Base-by-base conservation (phyloP, 2,888 invertebrate species). In the Melanchra persicariae region DNA sequence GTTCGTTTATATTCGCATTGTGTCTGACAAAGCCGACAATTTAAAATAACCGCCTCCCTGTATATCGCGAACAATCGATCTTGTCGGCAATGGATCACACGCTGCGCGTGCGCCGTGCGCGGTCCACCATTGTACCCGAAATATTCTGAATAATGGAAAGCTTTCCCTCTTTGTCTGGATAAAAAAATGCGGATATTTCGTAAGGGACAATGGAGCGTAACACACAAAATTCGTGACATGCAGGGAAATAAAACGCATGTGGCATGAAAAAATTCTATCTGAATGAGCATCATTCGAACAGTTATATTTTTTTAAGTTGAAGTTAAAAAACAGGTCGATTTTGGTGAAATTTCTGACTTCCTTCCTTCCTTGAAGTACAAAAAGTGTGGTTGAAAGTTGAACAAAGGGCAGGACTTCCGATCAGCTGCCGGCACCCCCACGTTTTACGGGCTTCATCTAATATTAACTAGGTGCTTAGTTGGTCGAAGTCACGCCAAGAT, bases 391-490 rank as follows among this genome's bases (percentile, higher is more conserved):
- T 89, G 88, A 89, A 90, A 89, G 89, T 88, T 80, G 91, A 94
- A 95, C 95, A 96, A 95, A 95, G 93, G 95, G 91, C 94, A 92
- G 91, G 91, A 96, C 95, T 96, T 96, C 96, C 95, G 94, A 96
- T 96, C 96, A 96, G 96, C 96, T 96, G 96, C 92, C 93, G 88
- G 90, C 93, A 89, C 94, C 94, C 94, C 91, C 89, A 88, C 87
- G 88, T 92, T 93, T 94, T 92, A 91, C 89, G 90, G 95, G 95
- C 94, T 95, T 95, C 95, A 89, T 93, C 93, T 93, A 93, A 93
- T 91, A 93, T 93, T 93, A 92, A 93, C 90, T 89, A 90, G 84
- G 83, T 83, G 77, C 80, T 81, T 72, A 79, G 85, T 81, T 86
- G 82, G 85, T 87, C 82, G 80, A 83, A 88, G 87, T 89, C 89